Conservation (phyloP, 2,113 vertebrate genomes). For the Prunella himalayana region DNA sequence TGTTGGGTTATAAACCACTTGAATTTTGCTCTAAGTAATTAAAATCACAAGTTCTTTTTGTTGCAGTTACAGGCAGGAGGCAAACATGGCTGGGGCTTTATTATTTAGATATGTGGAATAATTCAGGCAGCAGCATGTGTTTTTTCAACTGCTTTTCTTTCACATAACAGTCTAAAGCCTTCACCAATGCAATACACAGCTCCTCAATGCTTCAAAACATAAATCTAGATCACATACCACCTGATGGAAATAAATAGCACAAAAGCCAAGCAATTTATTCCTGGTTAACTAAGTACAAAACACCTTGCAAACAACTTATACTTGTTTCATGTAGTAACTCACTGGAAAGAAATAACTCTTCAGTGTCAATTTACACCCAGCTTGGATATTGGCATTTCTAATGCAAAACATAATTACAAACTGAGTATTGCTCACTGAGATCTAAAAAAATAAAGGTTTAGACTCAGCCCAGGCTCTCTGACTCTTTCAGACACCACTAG, state of each 20-base stretch:
- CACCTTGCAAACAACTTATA: not conserved
- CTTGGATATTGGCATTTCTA: not conserved
- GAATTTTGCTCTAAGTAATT: conserved; percentile 35
- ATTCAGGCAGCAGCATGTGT: not conserved
- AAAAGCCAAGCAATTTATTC: conserved; percentile 3
- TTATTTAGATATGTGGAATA: not conserved
- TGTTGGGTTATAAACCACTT: conserved; percentile 41
- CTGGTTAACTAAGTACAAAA: not conserved
- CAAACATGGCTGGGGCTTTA: not conserved
- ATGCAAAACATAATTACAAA: not conserved
- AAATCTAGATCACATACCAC: not conserved
- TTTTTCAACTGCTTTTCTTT: conserved; percentile 4
- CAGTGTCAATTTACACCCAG: not conserved
- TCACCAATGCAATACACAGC: not conserved
- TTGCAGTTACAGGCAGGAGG: not conserved
- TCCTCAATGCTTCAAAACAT: not conserved
- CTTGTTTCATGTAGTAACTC: not conserved
- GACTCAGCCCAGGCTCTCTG: not conserved
- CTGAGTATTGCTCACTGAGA: not conserved
- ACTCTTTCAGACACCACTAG: not conserved
- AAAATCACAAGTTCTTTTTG: conserved; percentile 13
- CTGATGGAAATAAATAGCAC: not conserved
- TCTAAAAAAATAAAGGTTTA: not conserved
- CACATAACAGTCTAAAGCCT: not conserved
- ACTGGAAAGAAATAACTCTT: not conserved